Percentiles rank a stretch among this genome's conserved stretches.
Conservation (phyloP, 2,113 vertebrate species). For the Pseudopodoces humilis region DNA sequence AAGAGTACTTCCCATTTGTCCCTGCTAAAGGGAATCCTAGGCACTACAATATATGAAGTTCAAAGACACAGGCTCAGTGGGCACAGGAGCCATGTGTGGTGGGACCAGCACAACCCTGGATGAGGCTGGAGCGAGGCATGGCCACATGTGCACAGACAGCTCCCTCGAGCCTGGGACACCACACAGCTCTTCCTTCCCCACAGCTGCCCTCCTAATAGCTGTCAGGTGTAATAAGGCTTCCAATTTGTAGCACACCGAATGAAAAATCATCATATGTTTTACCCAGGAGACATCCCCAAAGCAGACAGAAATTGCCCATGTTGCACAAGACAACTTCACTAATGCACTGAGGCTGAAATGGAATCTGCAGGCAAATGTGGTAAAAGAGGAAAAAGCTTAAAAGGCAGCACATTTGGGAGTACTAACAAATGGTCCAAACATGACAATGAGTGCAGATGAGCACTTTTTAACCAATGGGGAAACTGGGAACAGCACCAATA, state of each 20-base stretch:
- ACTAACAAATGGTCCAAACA: not conserved
- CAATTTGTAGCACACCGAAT: not conserved
- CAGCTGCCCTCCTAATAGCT: not conserved
- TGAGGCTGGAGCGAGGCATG: fast-evolving
- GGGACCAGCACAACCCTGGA: not conserved
- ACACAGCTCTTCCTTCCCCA: not conserved
- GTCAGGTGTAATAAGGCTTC: not conserved
- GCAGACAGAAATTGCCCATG: not conserved
- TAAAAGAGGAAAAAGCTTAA: not conserved
- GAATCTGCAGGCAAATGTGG: not conserved
- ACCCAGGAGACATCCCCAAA: not conserved
- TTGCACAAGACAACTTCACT: not conserved
- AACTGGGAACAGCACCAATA: not conserved
- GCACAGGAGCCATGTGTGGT: not conserved
- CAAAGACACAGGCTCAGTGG: too few relatives aligned
- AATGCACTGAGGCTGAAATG: not conserved
- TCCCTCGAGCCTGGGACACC: not conserved
- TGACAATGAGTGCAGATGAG: not conserved
- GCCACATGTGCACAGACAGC: fast-evolving
- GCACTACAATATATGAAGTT: not conserved
- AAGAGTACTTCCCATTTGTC: not conserved
- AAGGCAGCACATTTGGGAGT: not conserved
- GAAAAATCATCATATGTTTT: not conserved
- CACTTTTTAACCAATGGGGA: not conserved
- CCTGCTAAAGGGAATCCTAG: not conserved